Percentiles rank a stretch among this genome's conserved stretches.
Evolutionary conservation across 2,113 vertebrate species (phyloP).

Genomic region (Sclerurus mexicanus): DNA sequence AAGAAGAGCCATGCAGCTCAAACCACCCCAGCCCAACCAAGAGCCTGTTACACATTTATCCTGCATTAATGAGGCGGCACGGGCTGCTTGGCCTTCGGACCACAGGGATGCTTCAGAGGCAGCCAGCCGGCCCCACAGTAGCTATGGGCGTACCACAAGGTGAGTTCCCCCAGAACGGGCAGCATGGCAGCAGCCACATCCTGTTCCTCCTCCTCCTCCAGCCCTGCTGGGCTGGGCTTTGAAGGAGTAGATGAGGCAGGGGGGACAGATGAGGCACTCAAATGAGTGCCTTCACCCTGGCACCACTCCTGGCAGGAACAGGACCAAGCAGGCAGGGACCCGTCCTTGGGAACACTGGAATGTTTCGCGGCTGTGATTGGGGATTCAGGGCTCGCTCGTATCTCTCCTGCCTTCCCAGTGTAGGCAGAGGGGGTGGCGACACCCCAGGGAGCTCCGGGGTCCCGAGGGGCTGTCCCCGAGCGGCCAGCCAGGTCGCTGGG

Average conservation of each 20-base stretch:
- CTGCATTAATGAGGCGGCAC: not conserved
- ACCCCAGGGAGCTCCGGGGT: not conserved
- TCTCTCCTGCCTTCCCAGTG: not conserved
- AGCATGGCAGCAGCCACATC: accelerated
- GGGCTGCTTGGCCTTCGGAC: not conserved
- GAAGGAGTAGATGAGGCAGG: not conserved
- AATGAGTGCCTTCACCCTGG: not conserved
- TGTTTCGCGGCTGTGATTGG: not conserved
- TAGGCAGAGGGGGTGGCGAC: not conserved
- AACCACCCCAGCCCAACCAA: not conserved
- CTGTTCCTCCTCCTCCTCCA: not conserved
- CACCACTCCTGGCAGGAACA: not conserved
- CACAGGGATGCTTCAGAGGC: not conserved
- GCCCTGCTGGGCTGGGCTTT: not conserved
- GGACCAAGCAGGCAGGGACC: not conserved
- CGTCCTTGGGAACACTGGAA: not conserved
- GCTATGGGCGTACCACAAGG: not conserved
- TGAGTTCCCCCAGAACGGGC: not conserved
- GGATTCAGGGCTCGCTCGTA: not conserved
- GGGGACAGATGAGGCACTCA: not conserved
- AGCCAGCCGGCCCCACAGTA: accelerated
- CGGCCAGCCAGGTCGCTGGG: not conserved
- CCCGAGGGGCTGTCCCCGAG: not conserved
- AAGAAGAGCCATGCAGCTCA: not conserved
- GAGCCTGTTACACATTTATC: slow-evolving; percentile 35